phyloP scores from a whole-genome alignment of 2,888 invertebrate species.

The Criorhina ranunculi region DNA sequence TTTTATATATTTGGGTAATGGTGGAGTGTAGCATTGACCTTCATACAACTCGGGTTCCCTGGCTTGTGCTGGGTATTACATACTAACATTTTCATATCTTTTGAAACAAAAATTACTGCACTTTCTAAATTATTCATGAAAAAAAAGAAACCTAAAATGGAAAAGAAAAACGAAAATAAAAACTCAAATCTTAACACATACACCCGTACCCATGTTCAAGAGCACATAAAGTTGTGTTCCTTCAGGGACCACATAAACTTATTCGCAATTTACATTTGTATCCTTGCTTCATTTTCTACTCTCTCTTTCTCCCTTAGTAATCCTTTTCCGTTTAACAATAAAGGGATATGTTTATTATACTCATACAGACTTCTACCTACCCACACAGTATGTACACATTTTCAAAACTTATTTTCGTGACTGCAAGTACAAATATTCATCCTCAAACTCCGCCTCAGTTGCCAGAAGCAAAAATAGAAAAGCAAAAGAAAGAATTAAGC shows the following conservation, averaged over 20 bases:
- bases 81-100: not conserved
- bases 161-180: not conserved
- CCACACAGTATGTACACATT: constrained; percentile 8
- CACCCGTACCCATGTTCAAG: constrained; percentile 10
- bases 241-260: constrained; percentile 8
- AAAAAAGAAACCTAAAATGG: constrained; percentile 21
- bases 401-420: constrained; percentile 56
- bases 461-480: constrained; percentile 9
- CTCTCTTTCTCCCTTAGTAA: not conserved
- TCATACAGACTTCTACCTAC: not conserved
- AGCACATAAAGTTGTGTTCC: constrained; percentile 2
- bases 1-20: not conserved
- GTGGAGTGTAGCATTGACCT: not conserved
- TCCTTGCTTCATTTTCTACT: not conserved
- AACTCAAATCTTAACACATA: not conserved
- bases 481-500: constrained; percentile 12
- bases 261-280: constrained; percentile 2
- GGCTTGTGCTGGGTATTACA: not conserved
- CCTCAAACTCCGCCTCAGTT: constrained; percentile 32
- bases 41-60: not conserved
- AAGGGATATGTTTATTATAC: constrained; percentile 16
- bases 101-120: not conserved
- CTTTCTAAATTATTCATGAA: not conserved
- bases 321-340: constrained; percentile 3
- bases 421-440: constrained; percentile 55